A percentile compares a stretch with the other conserved stretches of the same genome.
Conservation (phyloP, 2,888 invertebrate genomes). For the Noctua comes region DNA sequence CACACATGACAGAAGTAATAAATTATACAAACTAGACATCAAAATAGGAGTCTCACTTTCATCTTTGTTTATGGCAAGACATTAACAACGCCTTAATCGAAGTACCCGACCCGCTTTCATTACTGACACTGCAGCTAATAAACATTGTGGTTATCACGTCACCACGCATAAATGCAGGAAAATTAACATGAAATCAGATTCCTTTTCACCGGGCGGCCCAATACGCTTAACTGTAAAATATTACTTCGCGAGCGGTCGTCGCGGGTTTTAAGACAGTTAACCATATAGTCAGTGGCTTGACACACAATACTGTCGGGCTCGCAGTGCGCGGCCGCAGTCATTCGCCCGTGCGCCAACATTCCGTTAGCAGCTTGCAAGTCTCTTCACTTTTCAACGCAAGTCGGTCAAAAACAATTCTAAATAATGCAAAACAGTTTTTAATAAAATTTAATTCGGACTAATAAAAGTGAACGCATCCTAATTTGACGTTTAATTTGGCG, state of each 20-base stretch:
- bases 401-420: slow-evolving; percentile 62
- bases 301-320: slow-evolving; percentile 80
- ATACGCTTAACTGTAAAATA: slow-evolving; percentile 81
- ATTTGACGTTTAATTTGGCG: slow-evolving; percentile 72
- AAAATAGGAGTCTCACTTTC: slow-evolving; percentile 50
- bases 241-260: slow-evolving; percentile 72
- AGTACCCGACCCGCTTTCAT: slow-evolving; percentile 59
- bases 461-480: slow-evolving; percentile 64
- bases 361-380: slow-evolving; percentile 79
- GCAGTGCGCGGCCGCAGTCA: slow-evolving; percentile 77
- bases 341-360: slow-evolving; percentile 80
- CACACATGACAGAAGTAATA: slow-evolving; percentile 36
- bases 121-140: slow-evolving; percentile 38
- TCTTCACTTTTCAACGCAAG: slow-evolving; percentile 77
- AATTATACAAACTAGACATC: slow-evolving; percentile 47
- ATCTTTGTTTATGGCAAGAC: slow-evolving; percentile 43
- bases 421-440: slow-evolving; percentile 69
- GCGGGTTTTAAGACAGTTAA: slow-evolving; percentile 77
- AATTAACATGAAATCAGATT: slow-evolving; percentile 72
- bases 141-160: slow-evolving; percentile 50
- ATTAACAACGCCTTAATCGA: slow-evolving; percentile 41
- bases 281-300: slow-evolving; percentile 81
- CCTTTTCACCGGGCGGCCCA: slow-evolving; percentile 74
- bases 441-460: slow-evolving; percentile 63
- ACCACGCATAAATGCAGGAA: slow-evolving; percentile 61